Evolutionary conservation across 1,140 invertebrate genomes (phyloP).

Genomic region (Cherax destructor): DNA sequence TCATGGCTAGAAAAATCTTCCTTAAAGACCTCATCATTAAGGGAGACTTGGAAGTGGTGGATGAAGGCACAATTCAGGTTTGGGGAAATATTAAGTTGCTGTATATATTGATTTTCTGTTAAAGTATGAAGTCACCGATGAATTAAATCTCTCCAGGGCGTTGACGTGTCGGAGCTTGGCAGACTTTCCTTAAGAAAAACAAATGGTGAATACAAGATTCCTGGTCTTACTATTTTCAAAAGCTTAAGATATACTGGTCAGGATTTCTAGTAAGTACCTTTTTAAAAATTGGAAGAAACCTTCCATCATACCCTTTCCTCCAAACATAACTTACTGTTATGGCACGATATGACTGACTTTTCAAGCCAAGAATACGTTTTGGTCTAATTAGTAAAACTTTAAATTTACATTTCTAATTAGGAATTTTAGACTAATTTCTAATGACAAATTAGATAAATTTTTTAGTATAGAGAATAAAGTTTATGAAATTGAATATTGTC

Average conservation of each 20-base stretch:
- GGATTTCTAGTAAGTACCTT: conserved; percentile 12
- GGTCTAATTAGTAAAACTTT: too few species aligned
- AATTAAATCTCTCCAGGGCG: background rate
- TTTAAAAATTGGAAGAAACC: background rate
- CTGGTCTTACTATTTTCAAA: conserved; percentile 27
- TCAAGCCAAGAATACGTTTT: background rate
- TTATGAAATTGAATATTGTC: too few species aligned
- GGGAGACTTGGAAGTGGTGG: conserved; percentile 15
- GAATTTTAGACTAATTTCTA: too few species aligned
- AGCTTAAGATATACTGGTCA: background rate
- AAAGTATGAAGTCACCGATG: background rate
- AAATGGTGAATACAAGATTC: background rate
- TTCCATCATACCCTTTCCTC: too few species aligned
- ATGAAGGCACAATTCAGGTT: conserved; percentile 40
- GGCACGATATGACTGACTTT: too few species aligned
- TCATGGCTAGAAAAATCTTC: conserved; percentile 28
- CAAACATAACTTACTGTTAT: too few species aligned
- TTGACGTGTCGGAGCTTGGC: conserved; percentile 36
- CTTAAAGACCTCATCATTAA: background rate
- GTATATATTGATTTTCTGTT: too few species aligned
- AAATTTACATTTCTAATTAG: too few species aligned
- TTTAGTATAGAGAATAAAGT: too few species aligned
- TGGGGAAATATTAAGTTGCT: background rate
- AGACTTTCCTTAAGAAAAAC: background rate
- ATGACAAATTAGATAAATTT: too few species aligned